Evolutionary conservation across 2,888 invertebrate species (phyloP).

Genomic region (Syrphus vitripennis): DNA sequence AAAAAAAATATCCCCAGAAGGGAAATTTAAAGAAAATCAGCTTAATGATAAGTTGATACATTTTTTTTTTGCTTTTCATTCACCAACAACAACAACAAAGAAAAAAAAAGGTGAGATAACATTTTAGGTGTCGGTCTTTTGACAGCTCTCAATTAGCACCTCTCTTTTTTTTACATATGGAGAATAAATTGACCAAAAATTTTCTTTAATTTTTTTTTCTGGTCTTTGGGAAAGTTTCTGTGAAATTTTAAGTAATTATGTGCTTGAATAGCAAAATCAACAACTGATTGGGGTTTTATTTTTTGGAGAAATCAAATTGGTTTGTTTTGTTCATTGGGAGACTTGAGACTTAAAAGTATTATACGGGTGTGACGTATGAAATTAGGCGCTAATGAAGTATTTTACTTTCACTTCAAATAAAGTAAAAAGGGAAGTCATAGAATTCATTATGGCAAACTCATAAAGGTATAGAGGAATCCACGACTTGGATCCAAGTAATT

Average conservation of each 20-base stretch:
- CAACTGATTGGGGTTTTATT: background rate
- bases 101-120: background rate
- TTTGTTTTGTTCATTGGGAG: background rate
- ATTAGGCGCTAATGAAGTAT: background rate
- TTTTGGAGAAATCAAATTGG: background rate
- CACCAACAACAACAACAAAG: background rate
- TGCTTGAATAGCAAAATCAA: slow-evolving; percentile 7
- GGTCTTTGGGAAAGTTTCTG: background rate
- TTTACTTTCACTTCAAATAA: no score
- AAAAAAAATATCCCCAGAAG: background rate
- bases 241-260: background rate
- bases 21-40: background rate
- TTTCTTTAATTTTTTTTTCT: background rate
- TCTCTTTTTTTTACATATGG: background rate
- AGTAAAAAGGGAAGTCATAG: no score
- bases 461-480: no score
- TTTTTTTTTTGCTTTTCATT: background rate
- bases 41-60: background rate
- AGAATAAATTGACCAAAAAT: background rate
- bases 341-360: background rate
- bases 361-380: background rate
- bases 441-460: no score
- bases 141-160: slow-evolving; percentile 15
- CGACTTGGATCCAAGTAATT: no score
- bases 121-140: background rate